Conservation (phyloP, 2,113 vertebrate genomes). For the Scortum barcoo region DNA sequence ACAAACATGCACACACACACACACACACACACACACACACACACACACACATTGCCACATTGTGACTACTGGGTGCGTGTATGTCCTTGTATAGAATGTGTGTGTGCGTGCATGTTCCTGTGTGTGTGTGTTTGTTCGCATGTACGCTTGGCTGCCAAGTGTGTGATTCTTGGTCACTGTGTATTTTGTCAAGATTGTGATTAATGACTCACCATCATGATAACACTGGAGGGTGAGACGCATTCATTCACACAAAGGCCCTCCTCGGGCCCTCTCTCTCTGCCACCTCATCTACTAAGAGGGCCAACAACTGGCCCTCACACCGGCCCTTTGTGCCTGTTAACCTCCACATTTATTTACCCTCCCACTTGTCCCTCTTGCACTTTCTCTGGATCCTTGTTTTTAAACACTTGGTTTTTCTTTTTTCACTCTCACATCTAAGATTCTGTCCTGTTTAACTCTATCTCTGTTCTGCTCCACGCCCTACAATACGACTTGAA, state of each 20-base stretch:
- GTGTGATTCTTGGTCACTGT: constrained; percentile 67
- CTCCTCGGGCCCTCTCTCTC: constrained; percentile 60
- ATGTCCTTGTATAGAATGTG: constrained; percentile 29
- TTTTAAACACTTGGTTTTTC: constrained; percentile 18
- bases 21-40: constrained; percentile 26
- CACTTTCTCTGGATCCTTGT: constrained; percentile 21
- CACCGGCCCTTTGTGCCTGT: constrained; percentile 52
- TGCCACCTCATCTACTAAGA: constrained; percentile 63
- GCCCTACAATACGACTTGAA: neutral
- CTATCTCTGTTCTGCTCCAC: neutral
- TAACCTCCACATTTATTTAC: constrained; percentile 62
- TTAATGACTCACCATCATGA: constrained; percentile 79
- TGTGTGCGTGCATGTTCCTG: constrained; percentile 15
- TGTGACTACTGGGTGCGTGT: neutral
- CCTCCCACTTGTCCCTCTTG: constrained; percentile 37
- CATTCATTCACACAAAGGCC: constrained; percentile 76
- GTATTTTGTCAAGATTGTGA: constrained; percentile 76
- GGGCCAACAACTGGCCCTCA: constrained; percentile 63
- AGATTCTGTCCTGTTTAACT: constrained; percentile 5
- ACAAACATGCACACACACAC: constrained; percentile 11
- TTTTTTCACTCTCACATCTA: neutral
- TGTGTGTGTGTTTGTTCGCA: constrained; percentile 1
- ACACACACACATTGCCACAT: constrained; percentile 2
- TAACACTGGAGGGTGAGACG: constrained; percentile 74
- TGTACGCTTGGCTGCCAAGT: constrained; percentile 53